Evolutionary conservation across 2,888 invertebrate species (phyloP).

Genomic region (Nudaria mundana): DNA sequence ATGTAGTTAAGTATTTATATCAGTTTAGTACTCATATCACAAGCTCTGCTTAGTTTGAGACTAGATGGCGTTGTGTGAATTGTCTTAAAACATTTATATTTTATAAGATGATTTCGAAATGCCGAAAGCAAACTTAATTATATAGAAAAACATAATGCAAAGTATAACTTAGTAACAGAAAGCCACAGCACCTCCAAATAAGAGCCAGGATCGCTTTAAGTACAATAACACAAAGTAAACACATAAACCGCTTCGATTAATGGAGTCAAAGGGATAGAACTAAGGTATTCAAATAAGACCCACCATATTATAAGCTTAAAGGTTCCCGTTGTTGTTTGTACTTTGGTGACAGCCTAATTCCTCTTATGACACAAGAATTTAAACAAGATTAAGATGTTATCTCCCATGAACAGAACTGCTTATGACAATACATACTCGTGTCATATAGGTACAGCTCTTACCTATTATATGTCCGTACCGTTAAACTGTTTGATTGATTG

Average conservation of each 20-base stretch:
- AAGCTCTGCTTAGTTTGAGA: too few relatives aligned
- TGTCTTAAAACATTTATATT: too few relatives aligned
- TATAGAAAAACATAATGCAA: too few relatives aligned
- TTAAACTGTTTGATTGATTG: too few relatives aligned
- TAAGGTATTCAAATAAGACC: background rate
- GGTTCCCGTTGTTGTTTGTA: background rate
- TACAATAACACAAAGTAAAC: background rate
- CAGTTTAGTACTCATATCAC: too few relatives aligned
- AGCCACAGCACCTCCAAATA: background rate
- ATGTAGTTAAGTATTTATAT: too few relatives aligned
- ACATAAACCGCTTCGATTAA: background rate
- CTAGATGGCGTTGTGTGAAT: too few relatives aligned
- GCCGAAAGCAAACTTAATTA: too few relatives aligned
- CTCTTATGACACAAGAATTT: background rate
- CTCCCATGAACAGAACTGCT: background rate
- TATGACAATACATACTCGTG: background rate
- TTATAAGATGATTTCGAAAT: too few relatives aligned
- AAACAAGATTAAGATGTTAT: constrained; percentile 3
- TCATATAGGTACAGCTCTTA: too few relatives aligned
- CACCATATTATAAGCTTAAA: constrained; percentile 2
- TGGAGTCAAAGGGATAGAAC: background rate
- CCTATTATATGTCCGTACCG: too few relatives aligned
- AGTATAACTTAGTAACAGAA: too few relatives aligned
- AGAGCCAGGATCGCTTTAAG: background rate
- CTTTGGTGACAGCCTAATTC: constrained; percentile 3